phyloP scores from a whole-genome alignment of 2,113 vertebrate species.

The Oxyruncus cristatus region DNA sequence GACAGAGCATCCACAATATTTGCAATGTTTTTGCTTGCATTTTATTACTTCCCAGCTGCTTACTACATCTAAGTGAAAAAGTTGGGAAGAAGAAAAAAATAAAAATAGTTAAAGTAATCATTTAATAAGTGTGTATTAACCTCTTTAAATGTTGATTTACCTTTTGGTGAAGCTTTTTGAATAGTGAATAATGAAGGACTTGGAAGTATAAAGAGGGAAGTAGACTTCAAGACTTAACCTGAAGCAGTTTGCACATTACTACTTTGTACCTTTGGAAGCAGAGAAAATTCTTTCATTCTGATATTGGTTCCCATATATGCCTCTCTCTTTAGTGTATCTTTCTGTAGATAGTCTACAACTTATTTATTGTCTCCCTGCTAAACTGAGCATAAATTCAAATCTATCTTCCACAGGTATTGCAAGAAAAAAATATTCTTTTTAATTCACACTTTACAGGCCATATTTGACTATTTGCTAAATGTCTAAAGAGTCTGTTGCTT shows the following conservation, averaged over 20 bases:
- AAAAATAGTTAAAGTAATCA: background rate
- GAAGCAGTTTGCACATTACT: background rate
- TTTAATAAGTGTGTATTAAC: background rate
- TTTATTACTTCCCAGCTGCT: background rate
- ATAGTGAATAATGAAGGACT: background rate
- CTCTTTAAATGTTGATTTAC: background rate
- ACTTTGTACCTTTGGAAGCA: background rate
- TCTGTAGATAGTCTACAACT: background rate
- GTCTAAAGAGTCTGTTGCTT: background rate
- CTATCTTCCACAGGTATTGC: background rate
- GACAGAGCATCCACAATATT: background rate
- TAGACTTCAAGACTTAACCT: background rate
- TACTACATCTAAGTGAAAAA: background rate
- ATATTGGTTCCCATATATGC: background rate
- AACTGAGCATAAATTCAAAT: background rate
- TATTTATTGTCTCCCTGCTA: background rate
- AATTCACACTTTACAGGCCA: background rate
- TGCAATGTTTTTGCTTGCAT: background rate
- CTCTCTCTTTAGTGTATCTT: background rate
- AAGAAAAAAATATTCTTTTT: background rate
- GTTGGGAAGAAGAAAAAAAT: background rate
- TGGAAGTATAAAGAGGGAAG: background rate
- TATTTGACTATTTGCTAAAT: background rate
- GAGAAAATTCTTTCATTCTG: background rate
- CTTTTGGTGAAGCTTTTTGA: background rate